phyloP scores from a whole-genome alignment of 2,888 invertebrate genomes.

The Andrena marginata region DNA sequence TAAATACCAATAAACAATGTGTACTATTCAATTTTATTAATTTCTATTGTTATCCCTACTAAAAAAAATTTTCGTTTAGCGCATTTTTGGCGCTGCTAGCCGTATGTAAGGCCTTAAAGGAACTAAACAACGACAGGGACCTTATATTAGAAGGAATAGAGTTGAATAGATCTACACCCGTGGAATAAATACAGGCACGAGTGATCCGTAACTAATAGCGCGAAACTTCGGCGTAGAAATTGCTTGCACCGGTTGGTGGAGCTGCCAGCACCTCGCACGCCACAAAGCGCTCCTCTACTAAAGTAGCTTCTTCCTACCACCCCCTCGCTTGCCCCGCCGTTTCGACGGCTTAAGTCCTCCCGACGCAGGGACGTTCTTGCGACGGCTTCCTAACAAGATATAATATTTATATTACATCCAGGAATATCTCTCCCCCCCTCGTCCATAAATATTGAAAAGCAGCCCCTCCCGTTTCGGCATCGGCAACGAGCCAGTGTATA shows the following conservation, averaged over 20 bases:
- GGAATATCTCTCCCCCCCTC: conserved; percentile 35
- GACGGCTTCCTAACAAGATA: conserved; percentile 52
- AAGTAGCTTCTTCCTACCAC: conserved; percentile 57
- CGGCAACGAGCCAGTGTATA: not conserved
- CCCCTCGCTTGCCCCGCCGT: conserved; percentile 42
- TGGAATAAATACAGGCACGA: conserved; percentile 19
- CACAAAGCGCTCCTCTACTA: conserved; percentile 42
- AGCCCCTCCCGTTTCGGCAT: not conserved
- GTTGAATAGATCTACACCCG: not conserved
- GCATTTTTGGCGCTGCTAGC: too few relatives aligned
- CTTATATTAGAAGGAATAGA: too few relatives aligned
- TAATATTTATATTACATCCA: conserved; percentile 57
- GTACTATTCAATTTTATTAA: too few relatives aligned
- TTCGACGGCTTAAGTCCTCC: conserved; percentile 61
- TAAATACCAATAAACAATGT: too few relatives aligned
- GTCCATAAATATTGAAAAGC: conserved; percentile 19
- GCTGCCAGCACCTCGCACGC: not conserved
- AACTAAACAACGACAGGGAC: too few relatives aligned
- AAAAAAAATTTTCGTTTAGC: too few relatives aligned
- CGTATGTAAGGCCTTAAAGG: too few relatives aligned
- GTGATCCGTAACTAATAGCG: conserved; percentile 48
- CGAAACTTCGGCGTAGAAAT: conserved; percentile 49
- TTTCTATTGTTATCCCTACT: too few relatives aligned
- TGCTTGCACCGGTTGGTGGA: conserved; percentile 10
- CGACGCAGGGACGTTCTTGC: conserved; percentile 22